A percentile compares a stretch with the other conserved stretches of the same genome.
Evolutionary conservation across 1,140 invertebrate genomes (phyloP).

Genomic region (Lepeophtheirus salmonis): DNA sequence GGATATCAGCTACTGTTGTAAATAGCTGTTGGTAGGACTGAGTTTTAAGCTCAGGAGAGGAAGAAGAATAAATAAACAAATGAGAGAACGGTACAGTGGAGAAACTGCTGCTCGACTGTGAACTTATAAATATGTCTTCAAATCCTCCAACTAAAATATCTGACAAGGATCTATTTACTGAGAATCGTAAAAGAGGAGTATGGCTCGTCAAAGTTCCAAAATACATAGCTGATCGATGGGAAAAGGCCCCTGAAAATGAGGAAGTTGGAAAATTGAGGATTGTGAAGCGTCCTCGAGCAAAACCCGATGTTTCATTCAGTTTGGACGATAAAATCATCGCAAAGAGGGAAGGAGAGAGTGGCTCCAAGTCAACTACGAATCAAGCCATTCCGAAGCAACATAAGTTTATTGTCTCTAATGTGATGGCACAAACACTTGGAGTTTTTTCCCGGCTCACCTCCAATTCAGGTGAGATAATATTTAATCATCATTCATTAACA

Average conservation of each 20-base stretch:
- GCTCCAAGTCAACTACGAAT: slow-evolving; percentile 1
- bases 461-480: too few relatives aligned
- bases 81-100: too few relatives aligned
- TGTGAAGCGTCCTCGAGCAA: slow-evolving; percentile 33
- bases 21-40: too few relatives aligned
- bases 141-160: slow-evolving; percentile 2
- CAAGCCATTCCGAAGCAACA: slow-evolving; percentile 61
- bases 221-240: slow-evolving; percentile 78
- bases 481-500: too few relatives aligned
- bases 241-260: slow-evolving; percentile 50
- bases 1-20: too few relatives aligned
- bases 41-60: too few relatives aligned
- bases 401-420: slow-evolving; percentile 64
- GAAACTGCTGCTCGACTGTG: too few relatives aligned
- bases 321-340: slow-evolving; percentile 21
- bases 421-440: slow-evolving; percentile 64
- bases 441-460: slow-evolving; percentile 47
- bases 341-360: neutral
- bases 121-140: too few relatives aligned
- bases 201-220: slow-evolving; percentile 95
- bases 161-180: slow-evolving; percentile 43
- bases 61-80: too few relatives aligned
- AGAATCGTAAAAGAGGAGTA: slow-evolving; percentile 66
- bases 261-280: slow-evolving; percentile 62
- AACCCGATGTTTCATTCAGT: slow-evolving; percentile 18